These are phyloP conservation scores for Cybosia mesomella DNA, from an alignment of 2,888 invertebrate genomes.

Conservation along the genomic window DNA sequence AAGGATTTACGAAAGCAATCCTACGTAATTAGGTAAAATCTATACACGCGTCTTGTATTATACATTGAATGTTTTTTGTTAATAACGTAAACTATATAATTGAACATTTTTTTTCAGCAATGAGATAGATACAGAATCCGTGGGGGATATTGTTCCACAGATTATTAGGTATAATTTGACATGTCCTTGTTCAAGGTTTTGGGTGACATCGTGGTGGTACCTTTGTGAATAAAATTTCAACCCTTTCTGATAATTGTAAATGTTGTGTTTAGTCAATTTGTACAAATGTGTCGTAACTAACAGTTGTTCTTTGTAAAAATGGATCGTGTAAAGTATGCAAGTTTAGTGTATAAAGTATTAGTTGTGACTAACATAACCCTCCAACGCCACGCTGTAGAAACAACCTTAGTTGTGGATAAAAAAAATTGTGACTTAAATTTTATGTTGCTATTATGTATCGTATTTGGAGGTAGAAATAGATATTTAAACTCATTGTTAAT, in stretches of 20 bases:
- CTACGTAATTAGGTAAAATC: constrained; percentile 76
- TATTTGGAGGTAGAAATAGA: background rate
- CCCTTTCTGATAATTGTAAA: constrained; percentile 39
- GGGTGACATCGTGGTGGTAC: constrained; percentile 53
- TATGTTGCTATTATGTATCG: background rate
- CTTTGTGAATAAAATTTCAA: constrained; percentile 69
- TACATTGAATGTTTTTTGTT: constrained; percentile 40
- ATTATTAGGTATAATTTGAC: constrained; percentile 78
- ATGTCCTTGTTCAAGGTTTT: constrained; percentile 59
- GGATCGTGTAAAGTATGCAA: constrained; percentile 21
- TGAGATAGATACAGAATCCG: constrained; percentile 71
- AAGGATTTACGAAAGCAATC: constrained; percentile 65
- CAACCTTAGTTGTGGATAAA: constrained; percentile 17
- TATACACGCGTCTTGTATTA: constrained; percentile 46
- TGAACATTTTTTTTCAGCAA: constrained; percentile 80
- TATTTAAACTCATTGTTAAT: background rate
- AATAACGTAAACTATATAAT: constrained; percentile 57
- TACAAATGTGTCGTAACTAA: constrained; percentile 49
- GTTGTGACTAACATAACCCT: constrained; percentile 50
- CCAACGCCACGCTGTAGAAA: constrained; percentile 30
- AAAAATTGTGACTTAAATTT: background rate
- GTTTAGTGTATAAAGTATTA: constrained; percentile 37
- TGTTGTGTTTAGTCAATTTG: constrained; percentile 29
- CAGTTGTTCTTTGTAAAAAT: constrained; percentile 37
- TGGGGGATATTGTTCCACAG: constrained; percentile 67